A percentile compares a stretch with the other conserved stretches of the same genome.
Conservation (phyloP, 1,140 invertebrate species). For the Temnothorax nylanderi region DNA sequence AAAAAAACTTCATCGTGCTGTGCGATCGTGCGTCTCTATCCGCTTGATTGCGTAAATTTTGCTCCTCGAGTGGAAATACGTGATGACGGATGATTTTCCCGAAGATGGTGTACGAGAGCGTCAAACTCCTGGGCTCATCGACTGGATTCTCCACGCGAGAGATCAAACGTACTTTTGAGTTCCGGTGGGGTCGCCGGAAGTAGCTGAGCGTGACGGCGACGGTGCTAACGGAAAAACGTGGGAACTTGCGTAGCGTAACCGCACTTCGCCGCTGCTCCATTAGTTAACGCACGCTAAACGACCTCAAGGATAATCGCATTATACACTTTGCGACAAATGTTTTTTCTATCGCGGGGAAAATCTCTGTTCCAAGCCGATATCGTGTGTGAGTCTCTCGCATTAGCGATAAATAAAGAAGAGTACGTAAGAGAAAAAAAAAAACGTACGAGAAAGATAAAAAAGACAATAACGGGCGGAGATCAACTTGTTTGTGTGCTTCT, state of each 20-base stretch:
- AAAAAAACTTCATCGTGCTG: neutral
- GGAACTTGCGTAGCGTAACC: slow-evolving; percentile 74
- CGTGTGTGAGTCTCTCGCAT: neutral
- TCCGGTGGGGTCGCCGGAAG: slow-evolving; percentile 84
- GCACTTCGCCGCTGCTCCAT: slow-evolving; percentile 29
- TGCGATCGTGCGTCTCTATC: neutral
- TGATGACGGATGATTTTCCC: slow-evolving; percentile 16
- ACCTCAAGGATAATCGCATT: slow-evolving; percentile 45
- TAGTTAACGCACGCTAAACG: slow-evolving; percentile 38
- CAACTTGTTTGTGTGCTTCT: neutral
- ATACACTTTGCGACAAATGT: slow-evolving; percentile 42
- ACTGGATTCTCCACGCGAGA: slow-evolving; percentile 18
- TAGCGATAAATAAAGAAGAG: neutral
- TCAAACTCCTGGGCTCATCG: neutral
- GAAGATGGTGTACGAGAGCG: neutral
- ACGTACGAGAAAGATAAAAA: neutral
- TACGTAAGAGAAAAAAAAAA: neutral
- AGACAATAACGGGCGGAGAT: neutral
- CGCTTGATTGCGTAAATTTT: neutral
- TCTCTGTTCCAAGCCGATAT: neutral
- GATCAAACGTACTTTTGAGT: slow-evolving; percentile 78
- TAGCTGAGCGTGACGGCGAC: slow-evolving; percentile 81
- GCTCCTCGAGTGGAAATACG: neutral
- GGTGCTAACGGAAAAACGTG: slow-evolving; percentile 85
- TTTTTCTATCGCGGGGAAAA: neutral